Evolutionary conservation across 2,888 invertebrate species (phyloP), one percentile per base, ranked within the genome.

Genomic region (Dyspetes luteomarginatus): DNA sequence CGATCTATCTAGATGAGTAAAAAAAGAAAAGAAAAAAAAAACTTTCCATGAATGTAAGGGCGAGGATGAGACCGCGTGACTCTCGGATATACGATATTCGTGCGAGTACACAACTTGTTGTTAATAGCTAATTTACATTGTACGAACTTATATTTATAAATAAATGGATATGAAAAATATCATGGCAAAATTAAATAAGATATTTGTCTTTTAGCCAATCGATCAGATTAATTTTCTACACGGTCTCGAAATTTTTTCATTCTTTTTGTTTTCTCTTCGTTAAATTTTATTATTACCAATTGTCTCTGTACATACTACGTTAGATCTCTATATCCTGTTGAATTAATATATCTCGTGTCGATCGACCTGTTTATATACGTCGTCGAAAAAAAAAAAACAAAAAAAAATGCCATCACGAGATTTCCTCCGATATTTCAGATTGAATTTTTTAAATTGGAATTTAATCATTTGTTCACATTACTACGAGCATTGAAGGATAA

Each of bases 121-220:
- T 84, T n/a, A 83, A 74, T 86, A 86, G 84, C 78, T 87, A 86
- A 89, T 88, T 88, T 88, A 87, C 85, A 88, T 84, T 90, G 86
- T 90, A 89, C 82, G 86, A 86, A 86, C 86, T 85, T 90, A 89
- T 89, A 89, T 90, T 90, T 91, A 88, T 90, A 90, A 36, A 89
- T 89, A 90, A 90, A 90, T 86, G 72, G 67, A 83, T 52, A 78
- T 77, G n/a, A n/a, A 56, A 82, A 83, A 80, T 22, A 73, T 55
- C 64, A 73, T 60, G 52, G 68, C 58, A 12, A 62, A 71, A 30
- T 41, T 24, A 4, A 30, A 3, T 30, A 30, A n/a, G 7, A 4
- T 4, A 45, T 15, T 45, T 1, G n/a, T 45, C n/a, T 17, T n/a
- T 45, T 45, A n/a, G 0, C 17, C n/a, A 30, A 30, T 30, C n/a